These are phyloP conservation scores for Hemiscyllium ocellatum DNA, from an alignment of 2,113 vertebrate species.

Conservation along the genomic window DNA sequence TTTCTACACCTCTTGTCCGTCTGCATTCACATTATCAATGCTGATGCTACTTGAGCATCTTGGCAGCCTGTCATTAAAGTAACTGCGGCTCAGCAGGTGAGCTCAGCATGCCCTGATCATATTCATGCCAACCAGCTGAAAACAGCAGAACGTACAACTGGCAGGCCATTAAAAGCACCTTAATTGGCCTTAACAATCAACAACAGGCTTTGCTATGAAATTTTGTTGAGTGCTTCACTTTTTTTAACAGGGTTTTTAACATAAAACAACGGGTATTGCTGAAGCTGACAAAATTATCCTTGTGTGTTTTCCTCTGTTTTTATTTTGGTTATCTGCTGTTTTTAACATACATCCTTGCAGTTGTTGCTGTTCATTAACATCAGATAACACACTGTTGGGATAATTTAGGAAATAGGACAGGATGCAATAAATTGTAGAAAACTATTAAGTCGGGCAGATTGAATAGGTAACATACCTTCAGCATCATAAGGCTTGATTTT, in stretches of 20 bases:
- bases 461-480: no score
- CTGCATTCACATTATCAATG: background rate
- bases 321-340: background rate
- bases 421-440: background rate
- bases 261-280: background rate
- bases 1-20: background rate
- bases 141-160: background rate
- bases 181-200: slow-evolving; percentile 17
- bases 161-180: background rate
- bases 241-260: background rate
- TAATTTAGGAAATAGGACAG: background rate
- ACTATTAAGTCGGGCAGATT: background rate
- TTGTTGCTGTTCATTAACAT: background rate
- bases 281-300: background rate
- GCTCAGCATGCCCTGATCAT: background rate
- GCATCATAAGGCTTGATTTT: background rate
- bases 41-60: background rate
- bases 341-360: background rate
- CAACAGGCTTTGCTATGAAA: background rate
- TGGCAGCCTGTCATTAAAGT: background rate
- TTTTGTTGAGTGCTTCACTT: background rate
- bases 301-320: background rate
- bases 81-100: slow-evolving; percentile 14
- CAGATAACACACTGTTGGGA: background rate
- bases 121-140: slow-evolving; percentile 32